These are phyloP conservation scores for Hydropsyche betteni DNA, from an alignment of 2,888 invertebrate genomes.

Conservation along the genomic window DNA sequence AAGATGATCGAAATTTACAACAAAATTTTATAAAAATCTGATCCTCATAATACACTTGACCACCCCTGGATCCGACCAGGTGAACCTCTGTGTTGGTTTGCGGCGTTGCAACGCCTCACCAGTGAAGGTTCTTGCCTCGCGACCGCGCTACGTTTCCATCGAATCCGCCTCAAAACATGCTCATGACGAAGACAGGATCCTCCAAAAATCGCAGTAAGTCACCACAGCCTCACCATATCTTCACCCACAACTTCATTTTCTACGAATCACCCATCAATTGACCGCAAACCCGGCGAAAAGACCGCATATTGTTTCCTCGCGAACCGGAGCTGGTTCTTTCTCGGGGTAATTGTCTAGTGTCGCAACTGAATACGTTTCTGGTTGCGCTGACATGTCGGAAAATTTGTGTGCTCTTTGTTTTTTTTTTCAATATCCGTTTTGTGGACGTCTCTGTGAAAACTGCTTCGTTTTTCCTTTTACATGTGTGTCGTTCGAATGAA, in stretches of 20 bases:
- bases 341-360: not conserved
- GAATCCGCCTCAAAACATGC: not conserved
- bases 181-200: not conserved
- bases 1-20: no score
- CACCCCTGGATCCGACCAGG: conserved; percentile 13
- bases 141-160: not conserved
- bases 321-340: not conserved
- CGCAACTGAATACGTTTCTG: not conserved
- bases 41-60: not conserved
- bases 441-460: no score
- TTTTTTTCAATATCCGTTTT: no score
- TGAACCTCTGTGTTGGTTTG: conserved; percentile 3
- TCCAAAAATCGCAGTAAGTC: not conserved
- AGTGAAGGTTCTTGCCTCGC: conserved; percentile 36
- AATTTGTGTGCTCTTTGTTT: not conserved
- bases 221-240: not conserved
- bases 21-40: no score
- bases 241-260: not conserved
- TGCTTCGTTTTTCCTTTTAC: no score
- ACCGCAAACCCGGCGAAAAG: not conserved
- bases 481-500: no score
- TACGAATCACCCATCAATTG: not conserved
- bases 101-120: conserved; percentile 37
- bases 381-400: not conserved
- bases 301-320: not conserved